Evolutionary conservation across 2,888 invertebrate genomes (phyloP).

Genomic region (Lasioglossum calceatum): DNA sequence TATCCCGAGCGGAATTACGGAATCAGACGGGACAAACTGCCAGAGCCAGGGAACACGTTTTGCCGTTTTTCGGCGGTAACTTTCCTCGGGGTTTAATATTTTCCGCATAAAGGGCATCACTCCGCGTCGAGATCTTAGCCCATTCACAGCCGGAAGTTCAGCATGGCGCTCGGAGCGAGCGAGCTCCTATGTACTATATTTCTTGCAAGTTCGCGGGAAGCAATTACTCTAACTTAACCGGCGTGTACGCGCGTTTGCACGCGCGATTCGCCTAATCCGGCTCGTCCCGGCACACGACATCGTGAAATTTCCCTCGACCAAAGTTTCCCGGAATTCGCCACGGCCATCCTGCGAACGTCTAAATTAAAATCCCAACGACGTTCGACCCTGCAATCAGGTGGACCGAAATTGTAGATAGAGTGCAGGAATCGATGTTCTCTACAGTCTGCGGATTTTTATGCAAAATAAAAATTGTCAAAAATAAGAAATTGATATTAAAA

Average conservation of each 20-base stretch:
- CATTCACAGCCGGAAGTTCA: slow-evolving; percentile 1
- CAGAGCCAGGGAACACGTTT: not conserved
- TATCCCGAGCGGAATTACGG: not conserved
- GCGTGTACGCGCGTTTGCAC: slow-evolving; percentile 14
- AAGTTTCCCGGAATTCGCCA: not conserved
- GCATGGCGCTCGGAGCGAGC: not conserved
- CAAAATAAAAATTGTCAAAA: not conserved
- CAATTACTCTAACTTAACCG: slow-evolving; percentile 30
- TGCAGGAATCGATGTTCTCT: not conserved
- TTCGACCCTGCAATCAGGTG: not conserved
- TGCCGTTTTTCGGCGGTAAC: not conserved
- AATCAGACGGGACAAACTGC: slow-evolving; percentile 5
- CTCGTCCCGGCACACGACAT: not conserved
- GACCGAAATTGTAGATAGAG: not conserved
- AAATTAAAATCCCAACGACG: not conserved
- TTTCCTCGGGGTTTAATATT: slow-evolving; percentile 8
- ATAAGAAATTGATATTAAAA: too few relatives aligned
- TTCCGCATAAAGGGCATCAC: slow-evolving; percentile 20
- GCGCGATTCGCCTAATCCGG: slow-evolving; percentile 17
- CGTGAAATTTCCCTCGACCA: not conserved
- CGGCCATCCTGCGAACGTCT: not conserved
- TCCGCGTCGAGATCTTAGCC: slow-evolving; percentile 14
- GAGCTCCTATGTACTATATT: not conserved
- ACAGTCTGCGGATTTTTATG: not conserved
- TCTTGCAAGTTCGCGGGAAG: slow-evolving; percentile 14